Evolutionary conservation across 2,888 invertebrate species (phyloP).

Genomic region (Stramonita haemastoma): DNA sequence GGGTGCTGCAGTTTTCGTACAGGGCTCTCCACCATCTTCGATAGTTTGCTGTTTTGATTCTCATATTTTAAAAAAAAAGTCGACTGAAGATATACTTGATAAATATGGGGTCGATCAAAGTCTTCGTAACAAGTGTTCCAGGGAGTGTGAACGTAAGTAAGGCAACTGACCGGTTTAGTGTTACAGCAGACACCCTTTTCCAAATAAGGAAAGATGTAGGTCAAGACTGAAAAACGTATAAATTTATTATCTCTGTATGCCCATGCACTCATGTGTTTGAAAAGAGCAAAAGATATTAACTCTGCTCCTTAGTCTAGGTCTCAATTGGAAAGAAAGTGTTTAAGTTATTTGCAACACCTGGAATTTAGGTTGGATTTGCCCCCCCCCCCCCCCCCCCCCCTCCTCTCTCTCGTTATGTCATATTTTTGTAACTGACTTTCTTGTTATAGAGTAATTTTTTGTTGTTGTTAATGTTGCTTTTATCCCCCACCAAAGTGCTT

Average conservation of each 20-base stretch:
- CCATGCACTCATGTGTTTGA: no score
- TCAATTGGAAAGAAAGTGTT: no score
- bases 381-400: no score
- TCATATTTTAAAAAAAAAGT: neutral
- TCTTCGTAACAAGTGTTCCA: conserved; percentile 55
- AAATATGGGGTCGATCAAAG: conserved; percentile 53
- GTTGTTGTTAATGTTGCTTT: no score
- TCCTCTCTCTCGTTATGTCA: no score
- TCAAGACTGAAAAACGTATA: neutral
- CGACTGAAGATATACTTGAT: neutral
- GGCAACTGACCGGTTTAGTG: neutral
- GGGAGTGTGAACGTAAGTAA: conserved; percentile 57
- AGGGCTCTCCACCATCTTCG: conserved; percentile 9
- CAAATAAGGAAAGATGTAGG: conserved; percentile 6
- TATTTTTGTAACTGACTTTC: no score
- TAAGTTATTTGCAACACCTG: no score
- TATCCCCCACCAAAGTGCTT: no score
- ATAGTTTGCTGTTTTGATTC: conserved; percentile 7
- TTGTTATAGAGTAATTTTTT: no score
- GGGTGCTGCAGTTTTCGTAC: neutral
- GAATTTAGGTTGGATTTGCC: no score
- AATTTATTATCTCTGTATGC: neutral
- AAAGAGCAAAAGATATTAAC: no score
- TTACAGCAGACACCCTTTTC: conserved; percentile 15
- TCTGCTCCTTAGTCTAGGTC: no score